A percentile compares a stretch with the other conserved stretches of the same genome.
These are phyloP conservation scores for Anoplophora glabripennis DNA, from an alignment of 1,140 invertebrate genomes.

Conservation along the genomic window DNA sequence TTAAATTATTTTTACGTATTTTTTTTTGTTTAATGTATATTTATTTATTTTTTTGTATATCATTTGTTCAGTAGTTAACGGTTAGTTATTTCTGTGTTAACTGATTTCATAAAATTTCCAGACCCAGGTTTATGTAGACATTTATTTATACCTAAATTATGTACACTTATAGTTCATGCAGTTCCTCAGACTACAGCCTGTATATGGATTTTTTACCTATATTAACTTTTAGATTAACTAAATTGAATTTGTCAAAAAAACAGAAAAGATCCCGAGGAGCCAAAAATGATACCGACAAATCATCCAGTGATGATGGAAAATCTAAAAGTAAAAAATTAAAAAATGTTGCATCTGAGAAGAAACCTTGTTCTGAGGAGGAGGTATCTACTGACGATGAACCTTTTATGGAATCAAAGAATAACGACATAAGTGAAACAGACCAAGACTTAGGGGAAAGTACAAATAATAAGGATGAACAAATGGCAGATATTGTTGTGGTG, in stretches of 20 bases:
- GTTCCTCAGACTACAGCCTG: too few species aligned
- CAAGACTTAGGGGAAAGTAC: neutral
- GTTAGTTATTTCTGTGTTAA: too few species aligned
- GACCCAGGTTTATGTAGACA: too few species aligned
- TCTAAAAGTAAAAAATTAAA: slow-evolving; percentile 10
- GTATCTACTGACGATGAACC: slow-evolving; percentile 7
- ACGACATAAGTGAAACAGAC: slow-evolving; percentile 4
- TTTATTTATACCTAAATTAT: too few species aligned
- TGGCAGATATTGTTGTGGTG: too few species aligned
- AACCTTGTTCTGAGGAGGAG: slow-evolving; percentile 9
- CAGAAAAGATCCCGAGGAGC: neutral
- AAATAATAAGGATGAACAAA: neutral
- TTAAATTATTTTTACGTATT: too few species aligned
- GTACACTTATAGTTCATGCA: too few species aligned
- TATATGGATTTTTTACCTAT: too few species aligned
- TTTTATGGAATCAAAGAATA: slow-evolving; percentile 5
- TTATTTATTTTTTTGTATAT: too few species aligned
- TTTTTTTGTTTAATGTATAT: too few species aligned
- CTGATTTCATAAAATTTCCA: too few species aligned
- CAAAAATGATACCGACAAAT: slow-evolving; percentile 1
- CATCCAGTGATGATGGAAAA: slow-evolving; percentile 2
- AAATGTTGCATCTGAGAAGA: neutral
- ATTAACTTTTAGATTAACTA: neutral
- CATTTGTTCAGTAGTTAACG: too few species aligned
- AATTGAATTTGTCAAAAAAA: neutral